A percentile compares a stretch with the other conserved stretches of the same genome.
These are phyloP conservation scores for Hirudinaria manillensis DNA, from an alignment of 2,888 invertebrate species.

Conservation along the genomic window DNA sequence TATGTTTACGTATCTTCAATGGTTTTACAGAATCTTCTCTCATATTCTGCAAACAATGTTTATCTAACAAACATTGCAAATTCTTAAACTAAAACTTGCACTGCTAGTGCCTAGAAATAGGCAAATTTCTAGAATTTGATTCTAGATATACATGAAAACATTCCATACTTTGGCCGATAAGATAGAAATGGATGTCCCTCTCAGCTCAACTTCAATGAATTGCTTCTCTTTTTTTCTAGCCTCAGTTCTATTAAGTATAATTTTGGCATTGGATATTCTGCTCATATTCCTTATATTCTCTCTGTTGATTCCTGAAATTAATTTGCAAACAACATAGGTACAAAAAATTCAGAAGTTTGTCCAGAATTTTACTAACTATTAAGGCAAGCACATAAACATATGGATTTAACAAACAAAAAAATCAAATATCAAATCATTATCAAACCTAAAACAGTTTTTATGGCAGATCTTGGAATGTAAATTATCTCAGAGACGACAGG, in stretches of 20 bases:
- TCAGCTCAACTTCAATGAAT: slow-evolving; percentile 33
- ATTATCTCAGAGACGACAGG: slow-evolving; percentile 65
- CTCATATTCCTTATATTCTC: slow-evolving; percentile 68
- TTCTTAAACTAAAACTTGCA: not conserved
- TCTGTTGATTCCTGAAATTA: slow-evolving; percentile 61
- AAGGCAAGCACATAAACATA: too few species aligned
- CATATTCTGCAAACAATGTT: too few species aligned
- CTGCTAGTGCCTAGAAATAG: not conserved
- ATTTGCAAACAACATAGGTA: too few species aligned
- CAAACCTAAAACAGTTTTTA: slow-evolving; percentile 67
- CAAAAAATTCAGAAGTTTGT: too few species aligned
- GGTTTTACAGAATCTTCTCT: too few species aligned
- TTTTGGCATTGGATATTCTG: slow-evolving; percentile 65
- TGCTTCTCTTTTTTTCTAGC: slow-evolving; percentile 13
- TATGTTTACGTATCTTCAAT: too few species aligned
- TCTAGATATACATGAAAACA: not conserved
- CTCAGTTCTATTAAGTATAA: slow-evolving; percentile 43
- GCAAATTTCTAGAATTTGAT: not conserved
- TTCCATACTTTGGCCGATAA: slow-evolving; percentile 36
- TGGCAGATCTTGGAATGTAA: slow-evolving; percentile 63
- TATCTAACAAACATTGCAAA: not conserved
- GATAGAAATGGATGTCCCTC: slow-evolving; percentile 36
- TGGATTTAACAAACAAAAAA: too few species aligned
- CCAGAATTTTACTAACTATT: too few species aligned
- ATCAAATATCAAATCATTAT: not conserved